Percentiles rank a stretch among this genome's conserved stretches.
Evolutionary conservation across 2,888 invertebrate genomes (phyloP).

Genomic region (Acheta domesticus): DNA sequence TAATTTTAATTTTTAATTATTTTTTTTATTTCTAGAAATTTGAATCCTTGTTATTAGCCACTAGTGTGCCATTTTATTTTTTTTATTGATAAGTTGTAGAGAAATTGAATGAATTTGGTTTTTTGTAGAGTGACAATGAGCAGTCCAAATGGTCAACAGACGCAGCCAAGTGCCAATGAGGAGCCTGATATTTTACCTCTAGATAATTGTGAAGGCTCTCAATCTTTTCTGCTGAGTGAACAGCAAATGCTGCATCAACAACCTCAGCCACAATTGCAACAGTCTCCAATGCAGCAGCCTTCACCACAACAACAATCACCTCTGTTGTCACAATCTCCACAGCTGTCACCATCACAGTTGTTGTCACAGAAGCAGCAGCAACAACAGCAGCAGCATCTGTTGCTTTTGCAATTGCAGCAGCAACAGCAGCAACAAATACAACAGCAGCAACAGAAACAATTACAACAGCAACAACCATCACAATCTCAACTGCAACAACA

Average conservation of each 20-base stretch:
- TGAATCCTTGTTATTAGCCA: too few species aligned
- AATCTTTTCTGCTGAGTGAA: not conserved
- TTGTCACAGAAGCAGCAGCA: slow-evolving; percentile 26
- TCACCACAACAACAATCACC: not conserved
- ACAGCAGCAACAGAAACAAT: slow-evolving; percentile 31
- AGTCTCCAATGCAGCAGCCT: not conserved
- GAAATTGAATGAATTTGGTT: not conserved
- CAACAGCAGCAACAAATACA: slow-evolving; percentile 31
- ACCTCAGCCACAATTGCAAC: not conserved
- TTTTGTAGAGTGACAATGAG: not conserved
- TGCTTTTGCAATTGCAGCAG: slow-evolving; percentile 27
- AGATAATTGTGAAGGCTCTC: not conserved
- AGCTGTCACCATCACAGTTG: not conserved
- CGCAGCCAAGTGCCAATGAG: not conserved
- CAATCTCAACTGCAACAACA: slow-evolving; percentile 27
- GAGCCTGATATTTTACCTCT: not conserved
- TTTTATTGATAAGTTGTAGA: too few species aligned
- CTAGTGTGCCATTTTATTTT: too few species aligned
- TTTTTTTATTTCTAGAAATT: too few species aligned
- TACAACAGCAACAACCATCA: slow-evolving; percentile 19
- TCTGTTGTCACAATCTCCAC: not conserved
- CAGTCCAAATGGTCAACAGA: not conserved
- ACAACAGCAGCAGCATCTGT: slow-evolving; percentile 34
- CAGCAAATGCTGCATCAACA: not conserved
- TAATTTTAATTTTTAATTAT: too few species aligned